Percentiles rank a stretch among this genome's conserved stretches.
Evolutionary conservation across 2,113 vertebrate species (phyloP).

Genomic region (Falcunculus frontatus): DNA sequence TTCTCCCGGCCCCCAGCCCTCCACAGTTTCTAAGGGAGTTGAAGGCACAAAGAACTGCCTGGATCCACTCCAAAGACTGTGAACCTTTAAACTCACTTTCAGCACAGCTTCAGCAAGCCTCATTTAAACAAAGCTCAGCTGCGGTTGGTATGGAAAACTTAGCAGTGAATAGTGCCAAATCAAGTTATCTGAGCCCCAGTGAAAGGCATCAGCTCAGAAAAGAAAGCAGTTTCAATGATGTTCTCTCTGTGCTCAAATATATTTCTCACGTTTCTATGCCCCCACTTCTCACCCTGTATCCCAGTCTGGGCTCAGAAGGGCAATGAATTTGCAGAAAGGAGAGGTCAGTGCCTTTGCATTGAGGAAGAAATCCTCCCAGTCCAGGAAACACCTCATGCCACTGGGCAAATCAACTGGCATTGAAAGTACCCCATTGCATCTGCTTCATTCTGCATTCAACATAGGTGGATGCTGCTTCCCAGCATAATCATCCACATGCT

Average conservation of each 20-base stretch:
- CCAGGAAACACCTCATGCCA: not conserved
- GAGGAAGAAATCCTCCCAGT: not conserved
- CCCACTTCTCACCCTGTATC: not conserved
- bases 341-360: not conserved
- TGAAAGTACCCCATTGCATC: not conserved
- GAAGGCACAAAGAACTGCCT: conserved; percentile 42
- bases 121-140: conserved; percentile 59
- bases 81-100: conserved; percentile 63
- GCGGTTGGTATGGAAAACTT: conserved; percentile 56
- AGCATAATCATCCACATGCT: not conserved
- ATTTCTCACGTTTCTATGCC: not conserved
- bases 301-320: not conserved
- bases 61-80: conserved; percentile 26
- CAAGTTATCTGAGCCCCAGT: conserved; percentile 37
- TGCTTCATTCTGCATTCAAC: not conserved
- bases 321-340: not conserved
- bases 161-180: conserved; percentile 36
- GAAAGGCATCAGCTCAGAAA: conserved; percentile 21
- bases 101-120: conserved; percentile 39
- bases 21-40: conserved; percentile 25
- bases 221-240: not conserved
- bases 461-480: not conserved
- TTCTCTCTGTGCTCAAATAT: not conserved
- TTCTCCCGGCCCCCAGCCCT: not conserved
- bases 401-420: not conserved